Evolutionary conservation across 2,113 vertebrate species (phyloP).

Genomic region (Sprattus sprattus): DNA sequence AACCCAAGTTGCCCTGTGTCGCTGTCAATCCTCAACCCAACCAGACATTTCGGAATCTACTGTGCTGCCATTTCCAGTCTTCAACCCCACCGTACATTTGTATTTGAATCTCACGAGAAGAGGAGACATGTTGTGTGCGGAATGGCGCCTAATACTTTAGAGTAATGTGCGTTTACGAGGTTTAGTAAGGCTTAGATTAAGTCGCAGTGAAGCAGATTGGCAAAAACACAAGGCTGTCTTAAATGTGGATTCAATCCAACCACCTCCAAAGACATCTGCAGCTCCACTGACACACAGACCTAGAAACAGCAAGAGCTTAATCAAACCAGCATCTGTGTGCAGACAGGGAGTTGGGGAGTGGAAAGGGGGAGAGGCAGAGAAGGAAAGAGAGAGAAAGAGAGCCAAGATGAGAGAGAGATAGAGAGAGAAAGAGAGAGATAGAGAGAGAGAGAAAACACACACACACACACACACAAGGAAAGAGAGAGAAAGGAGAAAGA

Average conservation of each 20-base stretch:
- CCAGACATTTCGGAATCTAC: background rate
- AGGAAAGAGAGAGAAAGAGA: slow-evolving; percentile 22
- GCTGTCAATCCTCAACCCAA: background rate
- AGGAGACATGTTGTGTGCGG: background rate
- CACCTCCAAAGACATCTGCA: slow-evolving; percentile 17
- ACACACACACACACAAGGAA: slow-evolving; percentile 36
- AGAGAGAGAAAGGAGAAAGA: slow-evolving; percentile 29
- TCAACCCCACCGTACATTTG: background rate
- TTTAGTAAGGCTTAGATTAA: background rate
- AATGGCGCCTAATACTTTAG: background rate
- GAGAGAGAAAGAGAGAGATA: slow-evolving; percentile 31
- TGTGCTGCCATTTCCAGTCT: background rate
- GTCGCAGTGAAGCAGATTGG: background rate
- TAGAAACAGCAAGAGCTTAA: slow-evolving; percentile 59
- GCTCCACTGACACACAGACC: slow-evolving; percentile 68
- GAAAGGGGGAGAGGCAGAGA: background rate
- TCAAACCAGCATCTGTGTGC: slow-evolving; percentile 46
- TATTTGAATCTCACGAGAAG: background rate
- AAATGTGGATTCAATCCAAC: background rate
- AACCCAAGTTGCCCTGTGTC: background rate
- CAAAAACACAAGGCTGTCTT: background rate
- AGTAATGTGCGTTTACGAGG: too few species aligned
- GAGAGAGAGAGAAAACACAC: background rate
- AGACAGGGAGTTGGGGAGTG: slow-evolving; percentile 15
- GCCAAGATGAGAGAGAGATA: slow-evolving; percentile 25